phyloP scores from a whole-genome alignment of 2,797 vertebrate species.

The Platyrinchus mystaceus region DNA sequence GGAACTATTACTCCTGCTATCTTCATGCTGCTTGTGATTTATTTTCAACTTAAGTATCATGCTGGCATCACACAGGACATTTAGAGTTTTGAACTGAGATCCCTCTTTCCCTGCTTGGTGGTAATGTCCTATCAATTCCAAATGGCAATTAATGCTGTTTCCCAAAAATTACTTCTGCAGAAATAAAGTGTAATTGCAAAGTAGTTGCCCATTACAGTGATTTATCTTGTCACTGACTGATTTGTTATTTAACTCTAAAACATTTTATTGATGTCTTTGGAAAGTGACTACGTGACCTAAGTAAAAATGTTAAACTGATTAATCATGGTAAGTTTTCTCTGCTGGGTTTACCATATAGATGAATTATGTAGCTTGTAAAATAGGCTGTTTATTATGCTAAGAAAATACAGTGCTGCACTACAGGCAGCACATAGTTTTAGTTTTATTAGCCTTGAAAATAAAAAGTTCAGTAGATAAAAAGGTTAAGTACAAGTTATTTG shows the following conservation, averaged over 20 bases:
- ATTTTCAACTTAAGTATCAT: slow-evolving; percentile 11
- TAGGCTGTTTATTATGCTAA: slow-evolving; percentile 25
- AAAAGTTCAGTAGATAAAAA: slow-evolving; percentile 27
- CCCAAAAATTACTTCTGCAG: slow-evolving; percentile 39
- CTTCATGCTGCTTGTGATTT: slow-evolving; percentile 42
- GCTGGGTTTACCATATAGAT: slow-evolving; percentile 16
- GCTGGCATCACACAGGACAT: slow-evolving; percentile 32
- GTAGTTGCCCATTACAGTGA: slow-evolving; percentile 49
- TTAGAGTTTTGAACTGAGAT: neutral
- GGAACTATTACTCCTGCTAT: neutral
- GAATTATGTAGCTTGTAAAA: slow-evolving; percentile 47
- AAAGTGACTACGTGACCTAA: slow-evolving; percentile 46
- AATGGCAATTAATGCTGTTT: slow-evolving; percentile 45
- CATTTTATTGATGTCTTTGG: slow-evolving; percentile 51
- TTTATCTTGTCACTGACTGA: slow-evolving; percentile 53
- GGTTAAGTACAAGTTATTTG: slow-evolving; percentile 28
- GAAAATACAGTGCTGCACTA: neutral
- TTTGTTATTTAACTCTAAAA: slow-evolving; percentile 57
- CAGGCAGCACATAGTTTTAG: slow-evolving; percentile 6
- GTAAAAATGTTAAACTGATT: slow-evolving; percentile 59
- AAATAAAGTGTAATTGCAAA: slow-evolving; percentile 56
- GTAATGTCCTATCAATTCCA: slow-evolving; percentile 55
- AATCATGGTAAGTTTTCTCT: slow-evolving; percentile 40
- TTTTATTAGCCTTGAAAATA: slow-evolving; percentile 39
- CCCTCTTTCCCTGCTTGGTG: neutral